These are phyloP conservation scores for Pteropus alecto DNA, from an alignment of 2,113 vertebrate genomes.

Conservation along the genomic window DNA sequence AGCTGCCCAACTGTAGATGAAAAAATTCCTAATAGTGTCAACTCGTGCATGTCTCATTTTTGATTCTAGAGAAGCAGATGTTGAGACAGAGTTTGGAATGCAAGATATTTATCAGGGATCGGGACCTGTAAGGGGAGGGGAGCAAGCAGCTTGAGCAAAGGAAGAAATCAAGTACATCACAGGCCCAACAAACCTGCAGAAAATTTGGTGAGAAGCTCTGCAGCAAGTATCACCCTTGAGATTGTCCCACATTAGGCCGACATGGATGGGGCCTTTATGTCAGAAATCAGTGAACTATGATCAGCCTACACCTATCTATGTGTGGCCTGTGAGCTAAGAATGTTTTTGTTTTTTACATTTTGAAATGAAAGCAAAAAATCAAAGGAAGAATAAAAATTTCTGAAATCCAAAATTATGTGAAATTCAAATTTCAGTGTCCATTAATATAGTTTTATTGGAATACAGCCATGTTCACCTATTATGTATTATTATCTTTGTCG, in stretches of 20 bases:
- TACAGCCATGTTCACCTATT: neutral
- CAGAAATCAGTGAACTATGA: neutral
- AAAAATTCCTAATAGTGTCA: neutral
- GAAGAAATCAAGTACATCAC: neutral
- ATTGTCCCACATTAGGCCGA: neutral
- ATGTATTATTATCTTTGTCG: neutral
- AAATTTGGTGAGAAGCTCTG: neutral
- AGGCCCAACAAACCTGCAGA: neutral
- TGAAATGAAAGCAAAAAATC: neutral
- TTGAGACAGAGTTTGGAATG: neutral
- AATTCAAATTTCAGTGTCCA: neutral
- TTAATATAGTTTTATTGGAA: neutral
- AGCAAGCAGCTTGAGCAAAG: neutral
- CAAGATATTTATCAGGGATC: neutral
- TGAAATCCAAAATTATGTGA: too few relatives aligned
- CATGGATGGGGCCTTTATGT: neutral
- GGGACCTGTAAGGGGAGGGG: fast-evolving
- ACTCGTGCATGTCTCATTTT: neutral
- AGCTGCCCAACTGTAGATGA: neutral
- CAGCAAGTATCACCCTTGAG: fast-evolving
- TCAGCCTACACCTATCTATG: neutral
- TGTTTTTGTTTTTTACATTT: neutral
- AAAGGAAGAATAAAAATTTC: neutral
- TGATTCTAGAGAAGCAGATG: neutral
- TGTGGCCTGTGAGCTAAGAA: neutral